Percentiles rank a stretch among this genome's conserved stretches.
Conservation (phyloP, 2,888 invertebrate genomes). For the Lymantria dispar region DNA sequence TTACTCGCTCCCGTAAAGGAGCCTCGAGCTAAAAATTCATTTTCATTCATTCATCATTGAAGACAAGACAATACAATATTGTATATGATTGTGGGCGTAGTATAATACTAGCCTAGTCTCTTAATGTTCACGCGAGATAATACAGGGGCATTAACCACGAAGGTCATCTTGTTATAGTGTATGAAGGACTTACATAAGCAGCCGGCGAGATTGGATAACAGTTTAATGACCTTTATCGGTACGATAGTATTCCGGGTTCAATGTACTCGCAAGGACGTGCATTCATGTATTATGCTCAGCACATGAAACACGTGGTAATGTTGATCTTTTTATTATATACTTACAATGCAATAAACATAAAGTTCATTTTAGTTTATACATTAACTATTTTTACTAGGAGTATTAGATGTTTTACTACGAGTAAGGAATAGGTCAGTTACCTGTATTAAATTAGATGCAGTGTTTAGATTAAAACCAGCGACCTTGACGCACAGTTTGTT, state of each 20-base stretch:
- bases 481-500: not conserved
- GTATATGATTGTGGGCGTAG: not conserved
- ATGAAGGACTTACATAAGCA: constrained; percentile 65
- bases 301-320: constrained; percentile 39
- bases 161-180: constrained; percentile 59
- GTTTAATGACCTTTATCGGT: constrained; percentile 55
- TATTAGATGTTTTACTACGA: constrained; percentile 45
- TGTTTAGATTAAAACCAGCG: constrained; percentile 6
- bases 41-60: too few relatives aligned
- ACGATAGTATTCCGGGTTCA: constrained; percentile 70
- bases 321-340: constrained; percentile 19
- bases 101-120: constrained; percentile 4
- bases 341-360: constrained; percentile 14
- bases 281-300: constrained; percentile 45
- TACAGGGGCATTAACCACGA: constrained; percentile 54
- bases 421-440: constrained; percentile 46
- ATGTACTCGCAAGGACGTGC: constrained; percentile 70
- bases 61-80: not conserved
- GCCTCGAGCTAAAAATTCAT: too few relatives aligned
- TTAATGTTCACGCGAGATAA: constrained; percentile 5
- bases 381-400: constrained; percentile 5
- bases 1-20: too few relatives aligned
- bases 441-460: constrained; percentile 21
- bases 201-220: constrained; percentile 55
- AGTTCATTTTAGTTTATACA: constrained; percentile 26